Evolutionary conservation across 2,797 vertebrate genomes (phyloP).

Genomic region (Mallotus villosus): DNA sequence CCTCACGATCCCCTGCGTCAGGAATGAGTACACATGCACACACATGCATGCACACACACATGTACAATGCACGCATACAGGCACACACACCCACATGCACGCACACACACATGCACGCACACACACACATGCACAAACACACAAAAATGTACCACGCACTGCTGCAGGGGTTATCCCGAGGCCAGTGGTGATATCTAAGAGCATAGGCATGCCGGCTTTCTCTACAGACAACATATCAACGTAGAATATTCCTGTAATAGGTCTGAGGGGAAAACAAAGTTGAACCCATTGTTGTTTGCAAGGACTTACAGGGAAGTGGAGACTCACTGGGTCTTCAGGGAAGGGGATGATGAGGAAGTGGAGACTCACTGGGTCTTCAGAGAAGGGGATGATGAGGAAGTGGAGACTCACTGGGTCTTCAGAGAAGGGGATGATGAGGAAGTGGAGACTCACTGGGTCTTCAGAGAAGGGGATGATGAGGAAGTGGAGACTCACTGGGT

Average conservation of each 20-base stretch:
- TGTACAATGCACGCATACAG: slow-evolving; percentile 13
- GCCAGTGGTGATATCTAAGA: slow-evolving; percentile 73
- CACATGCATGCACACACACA: too few species aligned
- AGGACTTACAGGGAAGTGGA: slow-evolving; percentile 42
- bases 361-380: slow-evolving; percentile 29
- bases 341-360: not conserved
- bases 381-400: not conserved
- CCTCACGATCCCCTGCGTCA: slow-evolving; percentile 68
- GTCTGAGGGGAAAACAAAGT: slow-evolving; percentile 24
- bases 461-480: slow-evolving; percentile 12
- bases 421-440: slow-evolving; percentile 3
- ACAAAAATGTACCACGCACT: slow-evolving; percentile 68
- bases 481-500: slow-evolving; percentile 18
- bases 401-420: slow-evolving; percentile 28
- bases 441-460: slow-evolving; percentile 23
- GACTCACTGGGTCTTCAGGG: slow-evolving; percentile 28
- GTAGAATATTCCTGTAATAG: slow-evolving; percentile 70
- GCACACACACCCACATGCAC: slow-evolving; percentile 20
- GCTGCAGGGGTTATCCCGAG: slow-evolving; percentile 67
- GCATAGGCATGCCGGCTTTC: slow-evolving; percentile 65
- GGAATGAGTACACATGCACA: slow-evolving; percentile 57
- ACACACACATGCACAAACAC: slow-evolving; percentile 26
- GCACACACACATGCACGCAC: too few species aligned
- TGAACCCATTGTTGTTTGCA: slow-evolving; percentile 48
- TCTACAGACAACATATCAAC: slow-evolving; percentile 77